phyloP scores from a whole-genome alignment of 2,113 vertebrate species.

The Chlamydotis undulata region DNA sequence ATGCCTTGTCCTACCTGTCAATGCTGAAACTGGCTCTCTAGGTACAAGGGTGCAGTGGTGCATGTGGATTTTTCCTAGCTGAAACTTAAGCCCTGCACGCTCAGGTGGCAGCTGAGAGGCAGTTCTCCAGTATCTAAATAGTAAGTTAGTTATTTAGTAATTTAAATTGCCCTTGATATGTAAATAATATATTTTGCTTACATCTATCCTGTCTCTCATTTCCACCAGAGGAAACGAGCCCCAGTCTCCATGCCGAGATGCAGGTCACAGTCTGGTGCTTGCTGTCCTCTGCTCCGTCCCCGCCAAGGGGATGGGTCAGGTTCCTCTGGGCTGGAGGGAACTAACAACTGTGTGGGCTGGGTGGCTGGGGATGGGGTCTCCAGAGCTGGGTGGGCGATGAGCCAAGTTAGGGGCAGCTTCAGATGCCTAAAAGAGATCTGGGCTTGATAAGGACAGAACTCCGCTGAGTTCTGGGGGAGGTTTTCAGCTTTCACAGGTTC shows the following conservation, averaged over 20 bases:
- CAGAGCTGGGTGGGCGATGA: not conserved
- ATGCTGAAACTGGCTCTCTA: not conserved
- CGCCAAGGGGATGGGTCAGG: not conserved
- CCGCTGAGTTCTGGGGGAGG: fast-evolving
- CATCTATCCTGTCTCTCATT: not conserved
- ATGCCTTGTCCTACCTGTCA: not conserved
- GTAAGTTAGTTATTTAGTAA: not conserved
- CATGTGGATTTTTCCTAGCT: constrained; percentile 4
- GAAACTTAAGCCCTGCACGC: constrained; percentile 8
- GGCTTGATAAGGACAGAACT: not conserved
- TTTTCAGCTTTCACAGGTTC: not conserved
- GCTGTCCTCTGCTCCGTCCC: not conserved
- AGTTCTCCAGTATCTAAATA: not conserved
- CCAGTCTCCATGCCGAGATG: not conserved
- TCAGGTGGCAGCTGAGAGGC: not conserved
- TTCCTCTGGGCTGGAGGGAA: not conserved
- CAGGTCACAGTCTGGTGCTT: not conserved
- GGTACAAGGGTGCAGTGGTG: not conserved
- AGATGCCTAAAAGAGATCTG: not conserved
- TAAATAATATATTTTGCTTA: constrained; percentile 24
- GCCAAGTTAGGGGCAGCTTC: not conserved
- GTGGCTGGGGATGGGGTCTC: not conserved
- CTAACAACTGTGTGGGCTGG: not conserved
- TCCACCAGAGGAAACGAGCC: not conserved
- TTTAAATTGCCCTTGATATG: not conserved